Evolutionary conservation across 1,140 invertebrate species (phyloP), one percentile per base, ranked within the genome.

Genomic region (Drosophila subpulchrella): DNA sequence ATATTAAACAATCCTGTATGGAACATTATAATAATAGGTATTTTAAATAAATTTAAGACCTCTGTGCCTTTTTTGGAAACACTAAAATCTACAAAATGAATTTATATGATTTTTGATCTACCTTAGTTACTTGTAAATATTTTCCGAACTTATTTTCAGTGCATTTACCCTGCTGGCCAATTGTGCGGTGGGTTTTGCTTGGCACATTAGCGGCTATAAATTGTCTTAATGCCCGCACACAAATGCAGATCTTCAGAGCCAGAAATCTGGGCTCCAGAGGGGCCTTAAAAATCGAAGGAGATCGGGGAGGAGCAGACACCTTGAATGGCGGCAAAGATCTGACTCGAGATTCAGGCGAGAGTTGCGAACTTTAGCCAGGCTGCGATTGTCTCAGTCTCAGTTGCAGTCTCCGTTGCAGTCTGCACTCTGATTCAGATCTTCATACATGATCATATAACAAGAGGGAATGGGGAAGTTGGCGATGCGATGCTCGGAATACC

Each of bases 131-230:
- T 6, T 7, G 1, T 0, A 32, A 32, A 32, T 32, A 32, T 20
- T 50, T 24, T 4, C 3, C 13, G 32, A 34, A 0, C 10, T 34
- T 34, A 8, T 42, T 42, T 42, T 7, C 13, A 30, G 15, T 54
- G 39, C 39, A 48, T 15, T 42, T 48, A 54, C 34, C 48, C 44
- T 39, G 62, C 79, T 85, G 82, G 78, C 74, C 81, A 81, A 81
- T 85, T 86, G 82, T 86, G 79, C 62, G 81, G 81, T 82, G 78
- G 78, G 88, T 72, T 91, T 78, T 68, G 81, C 89, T 88, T 88
- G 88, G 68, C 88, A 91, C 88, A 91, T 91, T 91, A 91, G 84
- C 88, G 81, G 84, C 83, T 91, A 83, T 88, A 91, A 91, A 91
- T 91, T 91, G 88, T 89, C 84, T 84, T 91, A 91, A 91, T 91